Conservation (phyloP, 2,113 vertebrate species). For the Propithecus coquereli region DNA sequence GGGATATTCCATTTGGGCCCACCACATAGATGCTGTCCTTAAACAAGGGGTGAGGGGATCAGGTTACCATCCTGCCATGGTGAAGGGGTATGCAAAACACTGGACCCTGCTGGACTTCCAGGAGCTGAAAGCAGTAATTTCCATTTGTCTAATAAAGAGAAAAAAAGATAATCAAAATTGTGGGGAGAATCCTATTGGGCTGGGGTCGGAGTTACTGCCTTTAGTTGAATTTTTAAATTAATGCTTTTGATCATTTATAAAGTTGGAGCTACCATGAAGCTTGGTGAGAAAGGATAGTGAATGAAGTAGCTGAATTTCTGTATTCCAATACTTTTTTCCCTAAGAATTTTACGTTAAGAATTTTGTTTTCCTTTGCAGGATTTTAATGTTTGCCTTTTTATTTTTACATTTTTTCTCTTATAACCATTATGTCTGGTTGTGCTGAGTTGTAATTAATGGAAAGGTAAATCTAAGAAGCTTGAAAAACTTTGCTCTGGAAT, state of each 20-base stretch:
- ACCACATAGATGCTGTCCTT: not conserved
- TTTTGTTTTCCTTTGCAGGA: not conserved
- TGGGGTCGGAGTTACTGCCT: not conserved
- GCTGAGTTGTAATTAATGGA: not conserved
- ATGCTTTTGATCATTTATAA: not conserved
- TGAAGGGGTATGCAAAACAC: not conserved
- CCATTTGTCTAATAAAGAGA: not conserved
- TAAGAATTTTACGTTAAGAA: not conserved
- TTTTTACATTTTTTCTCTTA: not conserved
- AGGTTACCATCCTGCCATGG: not conserved
- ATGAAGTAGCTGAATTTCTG: not conserved
- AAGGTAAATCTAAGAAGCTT: not conserved
- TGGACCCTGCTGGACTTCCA: accelerated
- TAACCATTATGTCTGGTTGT: not conserved
- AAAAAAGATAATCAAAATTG: not conserved
- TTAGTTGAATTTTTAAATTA: not conserved
- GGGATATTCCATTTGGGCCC: not conserved
- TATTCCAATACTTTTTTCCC: not conserved
- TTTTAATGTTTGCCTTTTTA: not conserved
- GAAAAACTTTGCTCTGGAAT: not conserved
- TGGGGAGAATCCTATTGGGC: not conserved
- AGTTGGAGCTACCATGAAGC: not conserved
- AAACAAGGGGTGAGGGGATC: not conserved
- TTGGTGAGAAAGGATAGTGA: not conserved
- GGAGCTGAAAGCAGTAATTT: not conserved